Conservation (phyloP, 1,140 invertebrate genomes). For the Aphis gossypii region DNA sequence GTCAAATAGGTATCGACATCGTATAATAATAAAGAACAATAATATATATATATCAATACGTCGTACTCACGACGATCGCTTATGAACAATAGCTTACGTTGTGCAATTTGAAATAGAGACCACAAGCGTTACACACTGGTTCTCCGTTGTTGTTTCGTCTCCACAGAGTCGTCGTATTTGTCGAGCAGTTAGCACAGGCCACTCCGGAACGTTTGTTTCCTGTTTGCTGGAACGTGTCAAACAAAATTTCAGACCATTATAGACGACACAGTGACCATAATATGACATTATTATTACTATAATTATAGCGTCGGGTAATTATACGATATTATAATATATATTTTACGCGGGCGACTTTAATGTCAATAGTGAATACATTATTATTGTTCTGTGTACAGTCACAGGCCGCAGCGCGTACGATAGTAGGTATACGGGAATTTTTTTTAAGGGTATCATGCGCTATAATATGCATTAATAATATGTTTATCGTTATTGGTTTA, state of each 20-base stretch:
- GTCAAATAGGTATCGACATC: slow-evolving; percentile 3
- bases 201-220: slow-evolving; percentile 78
- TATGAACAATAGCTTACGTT: slow-evolving; percentile 71
- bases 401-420: background rate
- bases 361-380: background rate
- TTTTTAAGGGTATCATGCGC: background rate
- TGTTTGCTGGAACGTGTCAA: slow-evolving; percentile 65
- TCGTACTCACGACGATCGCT: background rate
- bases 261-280: background rate
- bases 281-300: background rate
- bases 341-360: no score
- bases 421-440: background rate
- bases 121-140: slow-evolving; percentile 91
- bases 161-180: slow-evolving; percentile 86
- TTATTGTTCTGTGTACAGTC: background rate
- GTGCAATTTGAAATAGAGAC: slow-evolving; percentile 89
- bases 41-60: background rate
- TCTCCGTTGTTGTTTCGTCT: slow-evolving; percentile 86
- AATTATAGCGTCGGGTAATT: background rate
- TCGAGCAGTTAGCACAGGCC: slow-evolving; percentile 87
- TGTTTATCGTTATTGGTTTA: background rate
- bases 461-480: background rate
- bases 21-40: background rate
- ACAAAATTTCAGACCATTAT: slow-evolving; percentile 3
- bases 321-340: no score